Evolutionary conservation across 2,888 invertebrate genomes (phyloP).

Genomic region (Cephus spinipes): DNA sequence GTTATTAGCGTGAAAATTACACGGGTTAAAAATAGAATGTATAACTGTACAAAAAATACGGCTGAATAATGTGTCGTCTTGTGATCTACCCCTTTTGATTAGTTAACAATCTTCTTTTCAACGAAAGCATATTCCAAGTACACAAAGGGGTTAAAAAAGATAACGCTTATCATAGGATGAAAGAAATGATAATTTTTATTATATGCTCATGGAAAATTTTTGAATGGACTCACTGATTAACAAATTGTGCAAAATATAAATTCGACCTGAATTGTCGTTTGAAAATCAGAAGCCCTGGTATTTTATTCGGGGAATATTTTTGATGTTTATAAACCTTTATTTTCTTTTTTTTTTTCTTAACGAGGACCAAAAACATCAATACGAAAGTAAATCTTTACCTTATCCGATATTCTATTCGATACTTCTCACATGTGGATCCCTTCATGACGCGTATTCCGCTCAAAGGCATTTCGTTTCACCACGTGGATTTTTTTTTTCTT

Average conservation of each 20-base stretch:
- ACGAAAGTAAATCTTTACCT: not conserved
- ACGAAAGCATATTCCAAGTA: not conserved
- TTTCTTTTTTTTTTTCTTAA: not conserved
- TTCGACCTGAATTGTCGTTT: not conserved
- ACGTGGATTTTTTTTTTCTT: not conserved
- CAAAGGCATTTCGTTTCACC: not conserved
- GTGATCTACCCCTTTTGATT: not conserved
- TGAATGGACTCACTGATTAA: not conserved
- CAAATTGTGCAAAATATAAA: not conserved
- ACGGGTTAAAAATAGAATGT: slow-evolving; percentile 25
- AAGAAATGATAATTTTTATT: not conserved
- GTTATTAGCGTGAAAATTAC: slow-evolving; percentile 49
- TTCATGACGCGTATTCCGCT: not conserved
- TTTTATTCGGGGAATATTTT: not conserved
- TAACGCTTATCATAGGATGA: not conserved
- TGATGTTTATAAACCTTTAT: not conserved
- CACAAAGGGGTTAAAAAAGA: not conserved
- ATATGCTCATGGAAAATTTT: not conserved
- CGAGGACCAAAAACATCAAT: not conserved
- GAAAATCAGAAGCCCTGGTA: not conserved
- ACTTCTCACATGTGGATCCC: not conserved
- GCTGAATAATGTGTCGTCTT: not conserved
- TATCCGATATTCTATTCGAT: not conserved
- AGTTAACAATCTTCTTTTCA: not conserved
- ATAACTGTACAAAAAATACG: not conserved